These are phyloP conservation scores for Pyralis farinalis DNA, from an alignment of 2,888 invertebrate genomes.

Conservation along the genomic window DNA sequence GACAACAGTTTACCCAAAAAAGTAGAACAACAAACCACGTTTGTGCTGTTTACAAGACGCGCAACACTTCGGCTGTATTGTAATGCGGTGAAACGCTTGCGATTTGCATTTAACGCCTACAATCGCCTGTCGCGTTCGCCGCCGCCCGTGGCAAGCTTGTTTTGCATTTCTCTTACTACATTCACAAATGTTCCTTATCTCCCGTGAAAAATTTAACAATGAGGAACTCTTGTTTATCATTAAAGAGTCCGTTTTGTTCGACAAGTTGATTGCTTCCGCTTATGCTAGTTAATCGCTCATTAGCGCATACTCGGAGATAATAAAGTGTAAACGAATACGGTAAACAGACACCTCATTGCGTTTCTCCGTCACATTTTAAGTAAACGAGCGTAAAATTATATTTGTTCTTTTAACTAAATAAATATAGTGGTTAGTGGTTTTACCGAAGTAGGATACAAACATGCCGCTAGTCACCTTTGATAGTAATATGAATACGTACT, in stretches of 20 bases:
- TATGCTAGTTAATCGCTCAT: conserved; percentile 35
- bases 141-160: conserved; percentile 30
- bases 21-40: conserved; percentile 74
- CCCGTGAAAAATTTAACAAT: conserved; percentile 18
- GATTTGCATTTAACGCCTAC: conserved; percentile 74
- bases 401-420: conserved; percentile 51
- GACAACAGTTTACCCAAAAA: conserved; percentile 75
- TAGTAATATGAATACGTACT: neutral
- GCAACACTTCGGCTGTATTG: conserved; percentile 72
- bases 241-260: conserved; percentile 24
- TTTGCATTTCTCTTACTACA: conserved; percentile 50
- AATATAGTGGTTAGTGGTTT: conserved; percentile 33
- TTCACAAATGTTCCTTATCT: conserved; percentile 22
- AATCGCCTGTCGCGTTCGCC: conserved; percentile 28
- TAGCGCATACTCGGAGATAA: conserved; percentile 40
- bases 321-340: conserved; percentile 41
- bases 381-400: conserved; percentile 37
- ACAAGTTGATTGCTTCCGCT: conserved; percentile 33
- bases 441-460: conserved; percentile 23
- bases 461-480: conserved; percentile 10
- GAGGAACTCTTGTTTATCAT: conserved; percentile 27
- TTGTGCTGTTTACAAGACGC: conserved; percentile 71
- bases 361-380: conserved; percentile 38
- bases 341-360: conserved; percentile 42
- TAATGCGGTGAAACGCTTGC: conserved; percentile 64